Conservation (phyloP, 2,888 invertebrate genomes). For the Alcis repandata region DNA sequence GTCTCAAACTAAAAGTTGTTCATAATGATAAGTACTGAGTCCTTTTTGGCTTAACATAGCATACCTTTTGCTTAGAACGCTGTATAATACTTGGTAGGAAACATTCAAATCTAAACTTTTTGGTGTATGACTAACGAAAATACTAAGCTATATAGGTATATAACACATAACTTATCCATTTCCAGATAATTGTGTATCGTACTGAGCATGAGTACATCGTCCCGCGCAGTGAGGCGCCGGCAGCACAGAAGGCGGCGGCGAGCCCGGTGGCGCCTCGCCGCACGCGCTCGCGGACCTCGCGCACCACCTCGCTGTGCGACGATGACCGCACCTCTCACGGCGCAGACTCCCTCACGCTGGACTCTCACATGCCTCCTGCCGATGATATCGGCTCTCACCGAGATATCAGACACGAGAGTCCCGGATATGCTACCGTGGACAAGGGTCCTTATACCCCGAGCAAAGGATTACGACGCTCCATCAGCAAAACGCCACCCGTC, state of each 20-base stretch:
- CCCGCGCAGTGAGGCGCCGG: slow-evolving; percentile 70
- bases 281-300: slow-evolving; percentile 85
- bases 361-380: slow-evolving; percentile 71
- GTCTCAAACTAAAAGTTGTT: no score
- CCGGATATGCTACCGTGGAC: slow-evolving; percentile 92
- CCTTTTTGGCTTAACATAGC: no score
- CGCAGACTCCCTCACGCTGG: slow-evolving; percentile 88
- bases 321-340: slow-evolving; percentile 91
- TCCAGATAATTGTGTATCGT: slow-evolving; percentile 89
- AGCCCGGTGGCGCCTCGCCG: slow-evolving; percentile 86
- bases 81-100: no score
- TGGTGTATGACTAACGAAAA: no score
- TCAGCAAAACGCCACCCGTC: slow-evolving; percentile 82
- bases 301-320: slow-evolving; percentile 87
- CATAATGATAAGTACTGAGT: no score
- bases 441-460: slow-evolving; percentile 89
- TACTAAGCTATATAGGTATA: no score
- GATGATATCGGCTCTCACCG: slow-evolving; percentile 71
- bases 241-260: slow-evolving; percentile 69
- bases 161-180: slow-evolving; percentile 43
- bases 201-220: slow-evolving; percentile 89
- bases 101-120: no score
- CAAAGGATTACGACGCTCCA: slow-evolving; percentile 85
- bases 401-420: slow-evolving; percentile 79
- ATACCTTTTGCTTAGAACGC: no score